Base-by-base conservation (phyloP, 2,888 invertebrate genomes). In the Diarsia rubi region DNA sequence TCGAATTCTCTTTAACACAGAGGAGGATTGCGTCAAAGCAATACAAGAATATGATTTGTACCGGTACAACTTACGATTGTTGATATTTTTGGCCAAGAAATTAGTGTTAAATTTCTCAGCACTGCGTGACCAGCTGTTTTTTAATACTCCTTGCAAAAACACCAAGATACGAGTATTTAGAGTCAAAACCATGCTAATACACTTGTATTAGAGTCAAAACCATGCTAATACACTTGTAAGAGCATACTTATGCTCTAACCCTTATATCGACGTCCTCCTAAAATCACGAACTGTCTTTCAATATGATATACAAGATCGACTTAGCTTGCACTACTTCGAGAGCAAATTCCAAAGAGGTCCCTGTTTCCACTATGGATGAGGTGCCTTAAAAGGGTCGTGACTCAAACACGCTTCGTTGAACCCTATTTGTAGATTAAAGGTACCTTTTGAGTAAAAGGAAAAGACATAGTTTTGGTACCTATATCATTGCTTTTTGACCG, bases 341-440 rank as follows among this genome's bases (percentile, higher is more conserved):
- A 75, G 75, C 45, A 75, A 78, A 72, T 77, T 77, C 79, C 59
- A 69, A 67, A 70, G 67, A 69, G 42, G 42, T 54, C 63, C 76
- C 44, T 72, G 69, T 72, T 63, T 78, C 59, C 45, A 69, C 65
- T 78, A 78, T 69, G 68, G 71, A 79, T 70, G 71, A 79, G 68
- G 65, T 73, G 54, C 65, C 81, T 75, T 81, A 81, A 82, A 86
- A 86, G 86, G 86, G 82, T 87, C 82, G 86, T 86, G 86, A 82
- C 63, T 80, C 49, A 79, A 59, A 67, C 63, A 76, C 80, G 86
- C 86, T 87, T 86, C 84, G 86, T 86, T 86, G 88, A 87, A 86
- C 84, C 79, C 82, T 86, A 86, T 87, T 86, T 82, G 79, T 47
- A 78, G 82, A 87, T 87, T 86, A 84, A 81, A 86, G 84, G 77